Evolutionary conservation across 2,797 vertebrate species (phyloP), one percentile per base, ranked within the genome.

Genomic region (Microctenopoma lineatum): DNA sequence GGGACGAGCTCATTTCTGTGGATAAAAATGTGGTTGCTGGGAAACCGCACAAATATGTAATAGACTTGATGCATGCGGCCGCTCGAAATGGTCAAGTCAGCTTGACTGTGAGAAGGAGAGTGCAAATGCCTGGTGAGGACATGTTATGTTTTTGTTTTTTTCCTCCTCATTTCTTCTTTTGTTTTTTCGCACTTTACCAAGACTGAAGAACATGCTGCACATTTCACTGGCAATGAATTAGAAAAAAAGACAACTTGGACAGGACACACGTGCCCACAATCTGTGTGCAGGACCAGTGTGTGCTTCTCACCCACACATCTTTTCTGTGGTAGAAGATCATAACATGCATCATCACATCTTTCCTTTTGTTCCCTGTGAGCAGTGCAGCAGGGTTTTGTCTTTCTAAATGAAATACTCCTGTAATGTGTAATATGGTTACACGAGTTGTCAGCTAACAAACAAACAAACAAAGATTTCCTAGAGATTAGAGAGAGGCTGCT

Each of bases 1-100:
- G 98, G 4, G 98, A 99, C 36, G 98, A 99, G 92, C 94, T 99
- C 57, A 95, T 99, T 82, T 98, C 96, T 0, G 98, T 99, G 36
- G 98, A 99, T 67, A 97, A 98, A 81, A 98, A 98, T 77, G 96
- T 96, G 62, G 98, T 99, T 89, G 96, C 95, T 1, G 98, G 98
- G 87, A 97, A 98, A 93, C 97, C 98, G 5, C 98, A 99, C 93
- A 96, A 97, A 94, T 98, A 98, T 0, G 98, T 99, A 87, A 99
- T 99, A 70, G 98, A 99, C 91, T 95, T 99, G 76, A 99, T 99
- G 98, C 97, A 99, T 84, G 96, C 97, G 0, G 98, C 98, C 27
- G 98, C 98, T 81, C 96, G 97, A 58, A 99, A 97, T 0, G 98
- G 98, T 84, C 97, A 99, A 90, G 98, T 99, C 86, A 98, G 96